These are phyloP conservation scores for Leptinotarsa rubiginosa DNA, from an alignment of 2,888 invertebrate species.

Conservation along the genomic window DNA sequence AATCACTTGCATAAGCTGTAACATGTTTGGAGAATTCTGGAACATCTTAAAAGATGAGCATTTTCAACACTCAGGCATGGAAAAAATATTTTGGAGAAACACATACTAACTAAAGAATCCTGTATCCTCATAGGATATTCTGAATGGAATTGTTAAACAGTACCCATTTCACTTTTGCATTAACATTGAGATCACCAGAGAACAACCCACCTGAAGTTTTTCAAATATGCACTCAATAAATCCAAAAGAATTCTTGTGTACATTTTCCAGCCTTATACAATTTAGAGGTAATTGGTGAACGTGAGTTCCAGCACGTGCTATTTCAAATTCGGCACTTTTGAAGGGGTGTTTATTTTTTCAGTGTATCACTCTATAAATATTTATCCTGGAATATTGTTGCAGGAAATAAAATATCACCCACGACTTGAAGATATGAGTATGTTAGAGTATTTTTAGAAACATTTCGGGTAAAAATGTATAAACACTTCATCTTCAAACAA, in stretches of 20 bases:
- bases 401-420: conserved; percentile 46
- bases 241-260: neutral
- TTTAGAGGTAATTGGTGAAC: neutral
- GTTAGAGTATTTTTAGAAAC: conserved; percentile 48
- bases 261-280: neutral
- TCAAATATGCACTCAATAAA: neutral
- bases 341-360: conserved; percentile 15
- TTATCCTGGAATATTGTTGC: conserved; percentile 40
- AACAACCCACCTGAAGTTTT: too few relatives aligned
- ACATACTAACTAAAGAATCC: too few relatives aligned
- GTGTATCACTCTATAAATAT: conserved; percentile 31
- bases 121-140: too few relatives aligned
- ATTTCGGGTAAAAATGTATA: conserved; percentile 46
- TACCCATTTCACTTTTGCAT: too few relatives aligned
- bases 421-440: conserved; percentile 38
- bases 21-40: too few relatives aligned
- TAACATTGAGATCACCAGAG: too few relatives aligned
- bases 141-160: too few relatives aligned
- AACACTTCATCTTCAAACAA: conserved; percentile 49
- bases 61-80: too few relatives aligned
- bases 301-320: conserved; percentile 1
- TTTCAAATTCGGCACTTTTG: neutral
- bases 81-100: too few relatives aligned
- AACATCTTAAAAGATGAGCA: too few relatives aligned
- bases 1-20: too few relatives aligned